These are phyloP conservation scores for Tigriopus californicus DNA, from an alignment of 2,888 invertebrate species.

Conservation along the genomic window DNA sequence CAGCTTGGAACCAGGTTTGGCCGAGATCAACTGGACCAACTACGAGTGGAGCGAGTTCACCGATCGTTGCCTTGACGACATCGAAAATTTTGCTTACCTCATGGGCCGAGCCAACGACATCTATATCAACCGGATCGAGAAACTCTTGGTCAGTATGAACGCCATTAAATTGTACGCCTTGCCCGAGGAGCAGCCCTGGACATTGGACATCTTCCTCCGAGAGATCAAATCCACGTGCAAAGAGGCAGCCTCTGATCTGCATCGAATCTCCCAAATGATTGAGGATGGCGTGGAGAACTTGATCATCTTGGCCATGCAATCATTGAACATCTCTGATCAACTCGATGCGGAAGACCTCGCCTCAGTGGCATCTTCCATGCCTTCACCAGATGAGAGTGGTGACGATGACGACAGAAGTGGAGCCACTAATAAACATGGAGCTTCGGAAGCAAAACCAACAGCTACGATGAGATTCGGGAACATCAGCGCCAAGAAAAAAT, in stretches of 20 bases:
- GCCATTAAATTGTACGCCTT: slow-evolving; percentile 57
- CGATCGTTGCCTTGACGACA: slow-evolving; percentile 50
- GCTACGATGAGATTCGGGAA: background rate
- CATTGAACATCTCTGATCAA: background rate
- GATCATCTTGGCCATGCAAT: slow-evolving; percentile 18
- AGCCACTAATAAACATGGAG: no score
- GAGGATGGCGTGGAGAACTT: slow-evolving; percentile 14
- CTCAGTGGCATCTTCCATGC: background rate
- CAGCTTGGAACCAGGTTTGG: slow-evolving; percentile 59
- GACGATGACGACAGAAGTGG: background rate
- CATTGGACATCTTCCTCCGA: slow-evolving; percentile 39
- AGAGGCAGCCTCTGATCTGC: background rate
- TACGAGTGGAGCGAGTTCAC: slow-evolving; percentile 60
- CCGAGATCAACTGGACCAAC: slow-evolving; percentile 66
- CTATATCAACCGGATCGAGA: slow-evolving; percentile 70
- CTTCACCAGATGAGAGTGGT: background rate
- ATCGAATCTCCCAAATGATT: slow-evolving; percentile 7
- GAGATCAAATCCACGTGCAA: slow-evolving; percentile 18
- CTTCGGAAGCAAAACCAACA: background rate
- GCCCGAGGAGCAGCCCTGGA: slow-evolving; percentile 68
- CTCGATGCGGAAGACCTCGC: background rate
- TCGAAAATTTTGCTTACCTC: slow-evolving; percentile 42
- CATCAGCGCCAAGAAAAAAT: background rate
- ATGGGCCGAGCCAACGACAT: slow-evolving; percentile 58
- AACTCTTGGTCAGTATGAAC: slow-evolving; percentile 70